phyloP scores from a whole-genome alignment of 92 coral and sea anemone genomes.

The Paragorgia papillata region DNA sequence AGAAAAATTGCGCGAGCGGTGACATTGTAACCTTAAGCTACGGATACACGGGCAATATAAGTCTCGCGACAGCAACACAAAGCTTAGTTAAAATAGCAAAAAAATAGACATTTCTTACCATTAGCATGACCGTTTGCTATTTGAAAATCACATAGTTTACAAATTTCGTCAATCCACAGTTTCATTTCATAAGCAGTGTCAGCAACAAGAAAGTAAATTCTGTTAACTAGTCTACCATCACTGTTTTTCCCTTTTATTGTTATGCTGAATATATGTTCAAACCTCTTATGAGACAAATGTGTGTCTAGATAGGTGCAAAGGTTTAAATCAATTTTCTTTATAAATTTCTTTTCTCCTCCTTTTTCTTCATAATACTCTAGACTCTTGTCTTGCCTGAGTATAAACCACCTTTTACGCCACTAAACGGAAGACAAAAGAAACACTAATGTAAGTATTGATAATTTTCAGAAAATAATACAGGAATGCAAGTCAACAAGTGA shows the following conservation, averaged over 20 bases:
- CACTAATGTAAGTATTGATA: not conserved
- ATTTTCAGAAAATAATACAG: no score
- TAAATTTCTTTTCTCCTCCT: constrained; percentile 7
- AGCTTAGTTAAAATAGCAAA: no score
- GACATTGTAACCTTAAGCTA: no score
- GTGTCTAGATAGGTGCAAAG: constrained; percentile 21
- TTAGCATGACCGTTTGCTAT: not conserved
- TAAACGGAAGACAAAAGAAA: not conserved
- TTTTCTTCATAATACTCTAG: constrained; percentile 14
- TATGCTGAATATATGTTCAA: constrained; percentile 21
- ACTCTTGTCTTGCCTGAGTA: not conserved
- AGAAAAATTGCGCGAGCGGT: no score
- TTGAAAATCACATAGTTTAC: constrained; percentile 31
- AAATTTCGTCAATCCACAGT: constrained; percentile 13
- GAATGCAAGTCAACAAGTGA: no score
- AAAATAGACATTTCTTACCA: no score
- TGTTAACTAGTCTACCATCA: not conserved
- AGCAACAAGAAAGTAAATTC: constrained; percentile 24
- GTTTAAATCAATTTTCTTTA: constrained; percentile 17
- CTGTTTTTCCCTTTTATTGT: not conserved
- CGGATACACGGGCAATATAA: no score
- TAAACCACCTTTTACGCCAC: constrained; percentile 18
- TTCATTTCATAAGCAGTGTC: constrained; percentile 30
- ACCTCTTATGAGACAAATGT: constrained; percentile 15
- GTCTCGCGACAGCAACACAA: no score